phyloP scores from a whole-genome alignment of 1,140 invertebrate genomes.

The Musca vetustissima region DNA sequence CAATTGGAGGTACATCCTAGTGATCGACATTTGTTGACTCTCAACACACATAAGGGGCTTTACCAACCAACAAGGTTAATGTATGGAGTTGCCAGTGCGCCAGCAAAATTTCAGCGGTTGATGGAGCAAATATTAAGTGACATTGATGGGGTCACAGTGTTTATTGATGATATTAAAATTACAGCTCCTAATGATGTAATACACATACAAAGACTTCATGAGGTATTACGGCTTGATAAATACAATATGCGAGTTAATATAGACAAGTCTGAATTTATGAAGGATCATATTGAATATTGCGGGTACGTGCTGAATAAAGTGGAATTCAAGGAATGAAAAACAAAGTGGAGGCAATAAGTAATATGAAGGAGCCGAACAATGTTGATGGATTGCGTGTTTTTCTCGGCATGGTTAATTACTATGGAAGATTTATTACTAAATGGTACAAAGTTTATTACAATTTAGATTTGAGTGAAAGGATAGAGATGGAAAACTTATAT shows the following conservation, averaged over 20 bases:
- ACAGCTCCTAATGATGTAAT: conserved; percentile 7
- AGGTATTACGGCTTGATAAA: conserved; percentile 3
- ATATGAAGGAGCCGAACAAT: conserved; percentile 29
- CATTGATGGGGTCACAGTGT: conserved; percentile 15
- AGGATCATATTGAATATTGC: conserved; percentile 37
- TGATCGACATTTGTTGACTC: conserved; percentile 30
- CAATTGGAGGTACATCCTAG: conserved; percentile 33
- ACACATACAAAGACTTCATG: not conserved
- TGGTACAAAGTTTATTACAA: too few species aligned
- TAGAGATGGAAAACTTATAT: too few species aligned
- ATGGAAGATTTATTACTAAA: too few species aligned
- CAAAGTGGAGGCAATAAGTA: conserved; percentile 34
- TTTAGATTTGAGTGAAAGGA: too few species aligned
- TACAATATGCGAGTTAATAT: conserved; percentile 17
- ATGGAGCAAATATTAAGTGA: conserved; percentile 9
- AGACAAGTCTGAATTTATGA: conserved; percentile 31
- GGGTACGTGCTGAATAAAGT: conserved; percentile 37
- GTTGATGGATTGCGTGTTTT: too few species aligned
- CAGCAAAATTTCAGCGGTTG: conserved; percentile 14
- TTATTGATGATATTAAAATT: conserved; percentile 22
- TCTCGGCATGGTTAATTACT: too few species aligned
- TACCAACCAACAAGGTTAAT: conserved; percentile 27
- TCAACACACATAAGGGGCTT: conserved; percentile 35
- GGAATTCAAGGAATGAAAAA: conserved; percentile 33
- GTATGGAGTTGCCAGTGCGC: conserved; percentile 18